Evolutionary conservation across 1,140 invertebrate genomes (phyloP), one percentile per base, ranked within the genome.

Genomic region (Nasonia vitripennis): DNA sequence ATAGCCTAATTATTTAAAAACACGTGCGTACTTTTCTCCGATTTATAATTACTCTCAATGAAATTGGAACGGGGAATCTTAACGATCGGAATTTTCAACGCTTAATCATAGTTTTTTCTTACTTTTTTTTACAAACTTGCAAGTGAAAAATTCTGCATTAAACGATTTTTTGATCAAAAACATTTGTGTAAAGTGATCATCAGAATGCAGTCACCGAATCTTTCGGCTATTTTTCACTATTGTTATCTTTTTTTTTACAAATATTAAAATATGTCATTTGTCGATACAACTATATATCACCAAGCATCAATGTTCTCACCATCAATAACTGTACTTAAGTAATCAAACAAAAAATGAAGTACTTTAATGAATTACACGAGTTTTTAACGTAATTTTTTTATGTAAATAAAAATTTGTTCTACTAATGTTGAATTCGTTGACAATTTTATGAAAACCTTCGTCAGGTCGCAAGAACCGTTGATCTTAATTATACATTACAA

Each of bases 181-280:
- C 20, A 41, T 34, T 55, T n/a, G 20, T 83, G 51, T 67, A 74
- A 51, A 48, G 37, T 20, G 55, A 62, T 62, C 20, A 20, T 20
- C 11, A 31, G 23, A 71, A 71, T 71, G 70, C 31, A 71, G 70
- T 27, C 31, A 10, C 70, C 70, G 31, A 71, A 31, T 34, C 3
- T 34, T 34, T 71, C 27, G 11, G 27, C 17, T 17, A 31, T 31
- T 71, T 12, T 34, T 71, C 31, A n/a, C 55, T n/a, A 62, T 62
- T 62, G 55, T 62, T 62, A 62, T 71, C 3, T 23, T 23, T 31
- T 5, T 71, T 71, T 62, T 62, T 77, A 68, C 7, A 45, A 1
- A 67, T 83, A 82, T 75, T 83, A 77, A 83, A 77, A 77, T 83
- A 77, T 83, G 75, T 77, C 3, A 27, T 62, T 55, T 74, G 12